phyloP scores from a whole-genome alignment of 2,797 vertebrate genomes.

The Taenioides sp. region DNA sequence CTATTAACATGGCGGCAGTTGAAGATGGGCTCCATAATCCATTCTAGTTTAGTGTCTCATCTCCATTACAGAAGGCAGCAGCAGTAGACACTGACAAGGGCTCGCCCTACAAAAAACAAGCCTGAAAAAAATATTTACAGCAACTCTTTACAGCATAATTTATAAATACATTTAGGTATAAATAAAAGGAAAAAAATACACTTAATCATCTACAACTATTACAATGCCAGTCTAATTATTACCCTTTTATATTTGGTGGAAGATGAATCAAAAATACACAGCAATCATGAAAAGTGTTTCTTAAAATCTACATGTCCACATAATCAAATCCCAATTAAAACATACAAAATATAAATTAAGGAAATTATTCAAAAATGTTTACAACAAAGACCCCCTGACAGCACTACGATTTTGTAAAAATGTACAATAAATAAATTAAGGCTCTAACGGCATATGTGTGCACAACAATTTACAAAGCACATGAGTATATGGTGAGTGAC shows the following conservation, averaged over 20 bases:
- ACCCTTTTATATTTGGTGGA: slow-evolving; percentile 76
- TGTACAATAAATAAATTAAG: slow-evolving; percentile 75
- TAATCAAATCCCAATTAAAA: slow-evolving; percentile 54
- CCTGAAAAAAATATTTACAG: slow-evolving; percentile 82
- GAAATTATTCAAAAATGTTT: slow-evolving; percentile 46
- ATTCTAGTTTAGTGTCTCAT: neutral
- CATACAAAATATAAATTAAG: slow-evolving; percentile 76
- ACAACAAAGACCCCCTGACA: slow-evolving; percentile 33
- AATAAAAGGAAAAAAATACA: slow-evolving; percentile 78
- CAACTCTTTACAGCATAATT: slow-evolving; percentile 84
- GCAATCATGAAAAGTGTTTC: slow-evolving; percentile 60
- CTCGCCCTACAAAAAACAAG: slow-evolving; percentile 76
- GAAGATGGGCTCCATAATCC: neutral
- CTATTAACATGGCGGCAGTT: neutral
- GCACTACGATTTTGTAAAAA: slow-evolving; percentile 55
- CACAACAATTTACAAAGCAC: slow-evolving; percentile 35
- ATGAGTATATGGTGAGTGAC: neutral
- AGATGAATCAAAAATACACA: slow-evolving; percentile 67
- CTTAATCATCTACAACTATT: slow-evolving; percentile 71
- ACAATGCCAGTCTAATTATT: slow-evolving; percentile 74
- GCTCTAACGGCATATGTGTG: slow-evolving; percentile 48
- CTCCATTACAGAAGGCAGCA: slow-evolving; percentile 34
- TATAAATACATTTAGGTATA: slow-evolving; percentile 94
- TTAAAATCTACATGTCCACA: slow-evolving; percentile 53
- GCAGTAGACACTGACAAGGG: slow-evolving; percentile 70